Evolutionary conservation across 2,797 vertebrate species (phyloP), one percentile per base, ranked within the genome.

Genomic region (Lepidocolaptes lacrymiger): DNA sequence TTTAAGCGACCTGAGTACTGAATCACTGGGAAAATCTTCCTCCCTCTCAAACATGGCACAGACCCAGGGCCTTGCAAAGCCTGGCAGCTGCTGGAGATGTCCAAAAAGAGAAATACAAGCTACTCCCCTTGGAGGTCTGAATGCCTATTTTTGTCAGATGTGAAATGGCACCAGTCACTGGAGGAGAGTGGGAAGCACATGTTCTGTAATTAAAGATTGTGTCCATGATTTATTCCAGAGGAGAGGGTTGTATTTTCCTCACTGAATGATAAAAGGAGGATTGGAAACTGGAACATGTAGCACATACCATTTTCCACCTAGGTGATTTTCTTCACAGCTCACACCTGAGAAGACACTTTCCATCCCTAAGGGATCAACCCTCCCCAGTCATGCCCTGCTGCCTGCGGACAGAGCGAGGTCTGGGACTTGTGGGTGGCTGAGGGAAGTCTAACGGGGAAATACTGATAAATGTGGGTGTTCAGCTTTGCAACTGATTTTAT

Each of bases 111-210:
- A 88, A 94, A 91, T 43, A n/a, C 20, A 88, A 92, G 32, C 52
- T 93, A 54, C 37, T 85, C 32, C 21, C 34, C 86, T 93, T 94
- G 55, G 73, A 95, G 28, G 24, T 49, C 49, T 88, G 71, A 36
- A n/a, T 73, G 64, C 39, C 73, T 95, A 37, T 95, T 96, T 97
- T 64, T 93, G 84, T 93, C 84, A 78, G 75, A 89, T 62, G 51
- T 36, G 56, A 91, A 96, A 89, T 32, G 37, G 56, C 67, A 92
- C 54, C 74, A 81, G 64, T 76, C 51, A 44, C 0, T 55, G n/a
- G 28, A 22, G 12, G 37, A 24, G 64, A 54, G 6, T 7, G 23
- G 34, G 9, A 28, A 68, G 23, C 63, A 77, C 58, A 9, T 75
- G 27, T 61, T 67, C 61, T 86, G 56, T 69, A 85, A 80, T 82